phyloP scores from a whole-genome alignment of 2,797 vertebrate species.

The Smutsia temminckii region DNA sequence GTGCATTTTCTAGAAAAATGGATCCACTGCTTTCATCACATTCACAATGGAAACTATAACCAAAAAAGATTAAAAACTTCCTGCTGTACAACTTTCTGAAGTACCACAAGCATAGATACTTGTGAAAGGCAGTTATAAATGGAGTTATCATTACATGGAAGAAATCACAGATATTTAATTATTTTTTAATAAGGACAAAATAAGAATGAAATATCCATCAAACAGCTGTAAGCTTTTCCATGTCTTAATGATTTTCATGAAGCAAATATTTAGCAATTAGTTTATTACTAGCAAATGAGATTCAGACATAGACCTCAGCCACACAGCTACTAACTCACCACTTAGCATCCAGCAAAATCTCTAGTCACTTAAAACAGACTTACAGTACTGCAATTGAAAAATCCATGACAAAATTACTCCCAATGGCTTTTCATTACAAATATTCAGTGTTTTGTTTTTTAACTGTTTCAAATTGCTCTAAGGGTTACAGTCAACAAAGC shows the following conservation, averaged over 20 bases:
- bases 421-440: neutral
- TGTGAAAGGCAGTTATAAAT: neutral
- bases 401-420: conserved; percentile 30
- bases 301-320: neutral
- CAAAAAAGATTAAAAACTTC: neutral
- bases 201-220: conserved; percentile 52
- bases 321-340: neutral
- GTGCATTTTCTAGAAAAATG: neutral
- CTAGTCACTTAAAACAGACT: neutral
- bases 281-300: conserved; percentile 8
- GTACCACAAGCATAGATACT: neutral
- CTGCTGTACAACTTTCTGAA: conserved; percentile 3
- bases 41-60: neutral
- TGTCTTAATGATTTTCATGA: conserved; percentile 43
- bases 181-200: conserved; percentile 50
- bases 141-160: neutral
- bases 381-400: neutral
- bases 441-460: neutral
- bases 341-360: neutral
- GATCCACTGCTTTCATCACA: neutral
- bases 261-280: conserved; percentile 31
- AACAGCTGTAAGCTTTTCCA: conserved; percentile 4
- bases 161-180: conserved; percentile 47
- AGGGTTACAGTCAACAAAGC: conserved; percentile 40
- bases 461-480: conserved; percentile 37